These are phyloP conservation scores for Drosophila quinaria DNA, from an alignment of 2,888 invertebrate genomes.

Conservation along the genomic window DNA sequence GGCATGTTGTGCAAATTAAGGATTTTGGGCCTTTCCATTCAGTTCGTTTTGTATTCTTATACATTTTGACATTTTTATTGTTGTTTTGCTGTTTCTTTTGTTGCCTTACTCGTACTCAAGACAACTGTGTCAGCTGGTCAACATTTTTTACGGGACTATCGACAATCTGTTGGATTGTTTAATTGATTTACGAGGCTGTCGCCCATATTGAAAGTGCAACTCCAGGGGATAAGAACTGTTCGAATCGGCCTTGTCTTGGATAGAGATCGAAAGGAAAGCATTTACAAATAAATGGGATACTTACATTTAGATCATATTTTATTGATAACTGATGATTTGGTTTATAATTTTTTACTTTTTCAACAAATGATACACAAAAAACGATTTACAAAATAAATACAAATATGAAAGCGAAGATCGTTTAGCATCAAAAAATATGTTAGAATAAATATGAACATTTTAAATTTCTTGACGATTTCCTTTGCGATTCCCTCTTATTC, in stretches of 20 bases:
- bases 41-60: slow-evolving; percentile 25
- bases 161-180: slow-evolving; percentile 46
- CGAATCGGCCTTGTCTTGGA: neutral
- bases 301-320: neutral
- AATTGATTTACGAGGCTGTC: slow-evolving; percentile 47
- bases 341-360: neutral
- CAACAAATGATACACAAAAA: no score
- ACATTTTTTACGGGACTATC: slow-evolving; percentile 67
- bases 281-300: neutral
- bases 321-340: neutral
- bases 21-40: slow-evolving; percentile 43
- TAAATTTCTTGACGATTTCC: neutral
- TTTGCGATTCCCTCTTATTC: neutral
- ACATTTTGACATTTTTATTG: slow-evolving; percentile 57
- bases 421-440: no score
- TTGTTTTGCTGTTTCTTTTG: slow-evolving; percentile 12
- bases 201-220: slow-evolving; percentile 21
- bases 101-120: slow-evolving; percentile 4
- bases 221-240: slow-evolving; percentile 9
- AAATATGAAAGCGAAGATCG: no score
- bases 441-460: no score
- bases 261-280: neutral
- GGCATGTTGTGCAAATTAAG: slow-evolving; percentile 63
- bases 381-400: no score
- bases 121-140: slow-evolving; percentile 59